Percentiles rank a stretch among this genome's conserved stretches.
Conservation (phyloP, 2,888 invertebrate species). For the Melanargia galathea region DNA sequence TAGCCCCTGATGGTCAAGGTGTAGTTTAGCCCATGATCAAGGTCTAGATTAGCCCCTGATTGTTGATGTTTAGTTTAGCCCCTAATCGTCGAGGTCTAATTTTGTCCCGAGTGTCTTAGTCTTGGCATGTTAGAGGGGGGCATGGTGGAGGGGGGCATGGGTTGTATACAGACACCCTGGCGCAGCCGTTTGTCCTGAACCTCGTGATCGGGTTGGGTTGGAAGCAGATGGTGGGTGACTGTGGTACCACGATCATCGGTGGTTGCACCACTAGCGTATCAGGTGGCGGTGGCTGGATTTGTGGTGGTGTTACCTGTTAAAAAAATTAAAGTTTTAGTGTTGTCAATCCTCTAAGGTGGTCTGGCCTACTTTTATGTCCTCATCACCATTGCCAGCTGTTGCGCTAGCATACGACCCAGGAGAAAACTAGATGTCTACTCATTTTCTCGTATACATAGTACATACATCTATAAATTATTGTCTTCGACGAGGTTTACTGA, state of each 20-base stretch:
- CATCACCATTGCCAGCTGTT: too few species aligned
- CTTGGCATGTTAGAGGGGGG: conserved; percentile 14
- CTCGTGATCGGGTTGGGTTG: conserved; percentile 54
- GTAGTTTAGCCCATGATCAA: too few species aligned
- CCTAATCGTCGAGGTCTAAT: neutral
- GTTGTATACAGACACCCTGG: conserved; percentile 42
- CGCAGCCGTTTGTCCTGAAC: conserved; percentile 56
- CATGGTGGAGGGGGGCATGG: conserved; percentile 27
- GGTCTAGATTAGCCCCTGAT: too few species aligned
- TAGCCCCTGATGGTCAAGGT: too few species aligned
- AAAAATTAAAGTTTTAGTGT: conserved; percentile 14
- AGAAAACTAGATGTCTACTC: too few species aligned
- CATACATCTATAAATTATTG: too few species aligned
- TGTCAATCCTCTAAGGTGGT: too few species aligned
- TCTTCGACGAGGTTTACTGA: too few species aligned
- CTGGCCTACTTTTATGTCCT: too few species aligned
- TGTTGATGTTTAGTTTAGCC: too few species aligned
- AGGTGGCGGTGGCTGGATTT: conserved; percentile 54
- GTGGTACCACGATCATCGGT: conserved; percentile 59
- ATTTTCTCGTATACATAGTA: too few species aligned
- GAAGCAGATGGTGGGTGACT: conserved; percentile 64
- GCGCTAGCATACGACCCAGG: too few species aligned
- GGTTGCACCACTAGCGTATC: conserved; percentile 55
- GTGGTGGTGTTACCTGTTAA: conserved; percentile 59
- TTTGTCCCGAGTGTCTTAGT: neutral